Evolutionary conservation across 1,140 invertebrate genomes (phyloP), one percentile per base, ranked within the genome.

Genomic region (Drosophila lowei): DNA sequence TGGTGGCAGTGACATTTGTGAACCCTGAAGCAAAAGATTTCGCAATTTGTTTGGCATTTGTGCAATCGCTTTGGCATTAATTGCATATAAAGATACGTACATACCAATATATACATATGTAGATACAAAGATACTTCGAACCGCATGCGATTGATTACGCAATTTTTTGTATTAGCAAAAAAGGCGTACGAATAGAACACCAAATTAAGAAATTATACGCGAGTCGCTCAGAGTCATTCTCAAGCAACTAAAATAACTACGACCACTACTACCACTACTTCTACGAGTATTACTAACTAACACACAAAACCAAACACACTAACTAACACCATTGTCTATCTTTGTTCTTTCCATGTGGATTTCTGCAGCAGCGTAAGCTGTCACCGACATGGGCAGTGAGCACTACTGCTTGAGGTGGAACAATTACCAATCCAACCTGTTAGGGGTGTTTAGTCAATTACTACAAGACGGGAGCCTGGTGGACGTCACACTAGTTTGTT

Each of bases 391-490:
- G 96, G 96, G 96, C 96, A 97, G 96, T 96, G 96, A 97, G 95
- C 96, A 97, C 94, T 97, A 97, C 95, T 97, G 96, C 95, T 95
- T 97, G 94, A 96, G 96, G 95, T 97, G 96, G 96, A 97, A 97
- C 95, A 97, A 97, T 96, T 96, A 97, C 96, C 96, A 97, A 95
- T 97, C 95, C 94, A 97, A 97, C 94, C 94, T 97, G 93, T 94
- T 97, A 94, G 96, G 96, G 93, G 96, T 97, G 93, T 97, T 97
- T 95, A 97, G 96, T 94, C 96, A 97, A 94, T 95, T 97, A 93
- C 94, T 97, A 92, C 96, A 97, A 93, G 96, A 97, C 94, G 96
- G 97, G 94, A 96, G 96, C 93, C 95, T 98, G 93, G 97, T 98
- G 92, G 97, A 98, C 95, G 97, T 98, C 92, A 98, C 97, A 92